Conservation (phyloP, 2,797 vertebrate species). For the Lemur catta region DNA sequence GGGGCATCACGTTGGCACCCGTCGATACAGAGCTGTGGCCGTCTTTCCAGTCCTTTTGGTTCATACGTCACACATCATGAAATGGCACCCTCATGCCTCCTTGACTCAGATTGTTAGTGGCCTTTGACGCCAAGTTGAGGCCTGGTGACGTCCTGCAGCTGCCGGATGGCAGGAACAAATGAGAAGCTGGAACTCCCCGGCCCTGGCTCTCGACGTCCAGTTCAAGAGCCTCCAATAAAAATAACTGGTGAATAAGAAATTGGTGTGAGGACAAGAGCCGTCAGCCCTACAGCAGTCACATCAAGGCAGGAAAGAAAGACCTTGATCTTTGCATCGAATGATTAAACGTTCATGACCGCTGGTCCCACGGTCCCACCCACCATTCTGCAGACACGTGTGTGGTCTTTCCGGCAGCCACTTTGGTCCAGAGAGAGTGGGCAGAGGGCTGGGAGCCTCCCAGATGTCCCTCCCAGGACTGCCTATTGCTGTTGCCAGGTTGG, state of each 20-base stretch:
- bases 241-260: background rate
- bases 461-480: accelerated
- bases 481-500: background rate
- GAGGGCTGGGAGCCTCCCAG: background rate
- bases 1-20: accelerated
- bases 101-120: accelerated
- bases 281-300: background rate
- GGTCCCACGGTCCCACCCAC: too few species aligned
- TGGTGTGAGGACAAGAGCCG: background rate
- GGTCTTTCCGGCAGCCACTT: background rate
- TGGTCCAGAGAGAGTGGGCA: too few species aligned
- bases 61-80: background rate
- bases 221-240: background rate
- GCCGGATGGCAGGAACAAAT: background rate
- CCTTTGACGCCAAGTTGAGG: background rate
- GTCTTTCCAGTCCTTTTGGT: background rate
- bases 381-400: accelerated
- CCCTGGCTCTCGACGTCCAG: background rate
- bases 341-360: accelerated
- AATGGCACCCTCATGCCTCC: background rate
- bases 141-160: background rate
- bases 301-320: background rate
- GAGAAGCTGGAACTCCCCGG: background rate
- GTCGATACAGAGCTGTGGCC: background rate
- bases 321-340: background rate